Base-by-base conservation (phyloP, 2,888 invertebrate species). In the Lacanobia wlatinum region DNA sequence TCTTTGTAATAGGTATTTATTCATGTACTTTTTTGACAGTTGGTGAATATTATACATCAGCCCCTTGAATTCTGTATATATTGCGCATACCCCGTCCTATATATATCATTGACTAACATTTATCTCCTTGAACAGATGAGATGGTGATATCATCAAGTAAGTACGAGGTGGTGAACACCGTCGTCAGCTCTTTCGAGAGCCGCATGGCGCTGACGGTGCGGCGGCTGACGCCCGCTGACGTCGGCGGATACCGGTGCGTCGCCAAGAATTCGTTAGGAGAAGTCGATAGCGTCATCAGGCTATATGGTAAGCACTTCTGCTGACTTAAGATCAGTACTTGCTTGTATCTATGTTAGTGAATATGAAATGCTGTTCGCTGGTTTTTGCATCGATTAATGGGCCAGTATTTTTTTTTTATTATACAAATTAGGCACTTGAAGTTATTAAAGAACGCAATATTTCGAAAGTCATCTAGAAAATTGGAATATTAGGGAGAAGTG, bases 241-340 rank as follows among this genome's bases (percentile, higher is more conserved):
- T 98, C 12, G 98, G 98, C 40, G 97, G 98, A 1, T 99, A 98
- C 94, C 96, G 97, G 66, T 99, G 99, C 91, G 98, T 98, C 74
- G 98, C 98, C 46, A 98, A 98, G 92, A 98, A 98, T 93, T 98
- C 98, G 0, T 96, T 98, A 4, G 98, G 98, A 1, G 98, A 98
- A 92, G 98, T 98, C 28, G 98, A 98, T 91, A 98, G 98, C 94
- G 97, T 97, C 89, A 98, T 99, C 88, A 97, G 98, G 83, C 96
- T 99, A 66, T 98, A 98, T 92, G 98, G 99, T 98, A 93, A 97
- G 97, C 10, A 50, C 8, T 28, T 16, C 2, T 38, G n/a, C n/a
- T n/a, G n/a, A 56, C 5, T 34, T 34, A 16, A 55, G 28, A 28
- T 28, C 8, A 7, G 16, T 55, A 55, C 34, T 34, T 34, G 34